A percentile compares a stretch with the other conserved stretches of the same genome.
Evolutionary conservation across 2,888 invertebrate species (phyloP).

Genomic region (Ischnura elegans): DNA sequence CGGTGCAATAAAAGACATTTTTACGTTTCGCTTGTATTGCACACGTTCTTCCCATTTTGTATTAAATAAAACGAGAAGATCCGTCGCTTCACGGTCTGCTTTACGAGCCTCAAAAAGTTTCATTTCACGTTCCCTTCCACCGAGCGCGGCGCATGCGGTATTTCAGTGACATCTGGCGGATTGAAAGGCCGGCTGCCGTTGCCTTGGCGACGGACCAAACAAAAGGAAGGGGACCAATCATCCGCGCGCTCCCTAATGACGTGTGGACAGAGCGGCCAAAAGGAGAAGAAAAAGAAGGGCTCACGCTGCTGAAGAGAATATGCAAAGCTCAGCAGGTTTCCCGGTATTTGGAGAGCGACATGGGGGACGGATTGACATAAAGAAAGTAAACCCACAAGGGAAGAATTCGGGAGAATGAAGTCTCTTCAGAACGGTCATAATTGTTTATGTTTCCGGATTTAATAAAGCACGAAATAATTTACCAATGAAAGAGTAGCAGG

Average conservation of each 20-base stretch:
- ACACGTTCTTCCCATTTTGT: slow-evolving; percentile 1
- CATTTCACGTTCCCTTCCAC: slow-evolving; percentile 54
- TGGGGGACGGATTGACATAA: background rate
- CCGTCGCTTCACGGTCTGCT: slow-evolving; percentile 33
- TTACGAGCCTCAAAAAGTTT: slow-evolving; percentile 55
- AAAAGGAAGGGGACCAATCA: slow-evolving; percentile 63
- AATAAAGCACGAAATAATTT: too few species aligned
- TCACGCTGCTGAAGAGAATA: background rate
- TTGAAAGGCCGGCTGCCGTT: slow-evolving; percentile 55
- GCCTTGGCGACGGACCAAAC: slow-evolving; percentile 63
- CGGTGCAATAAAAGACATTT: background rate
- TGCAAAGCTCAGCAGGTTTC: slow-evolving; percentile 13
- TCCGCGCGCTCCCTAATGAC: slow-evolving; percentile 63
- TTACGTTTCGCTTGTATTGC: slow-evolving; percentile 19
- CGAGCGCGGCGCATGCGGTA: slow-evolving; percentile 43
- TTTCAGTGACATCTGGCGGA: slow-evolving; percentile 59
- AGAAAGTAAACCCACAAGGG: background rate
- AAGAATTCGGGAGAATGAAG: background rate
- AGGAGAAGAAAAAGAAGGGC: slow-evolving; percentile 31
- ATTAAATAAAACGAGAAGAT: slow-evolving; percentile 7
- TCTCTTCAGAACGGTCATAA: too few species aligned
- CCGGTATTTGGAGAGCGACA: background rate
- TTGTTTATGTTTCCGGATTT: too few species aligned
- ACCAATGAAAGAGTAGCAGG: too few species aligned
- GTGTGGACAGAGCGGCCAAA: slow-evolving; percentile 62